phyloP scores from a whole-genome alignment of 2,797 vertebrate species.

The Linurgus olivaceus region DNA sequence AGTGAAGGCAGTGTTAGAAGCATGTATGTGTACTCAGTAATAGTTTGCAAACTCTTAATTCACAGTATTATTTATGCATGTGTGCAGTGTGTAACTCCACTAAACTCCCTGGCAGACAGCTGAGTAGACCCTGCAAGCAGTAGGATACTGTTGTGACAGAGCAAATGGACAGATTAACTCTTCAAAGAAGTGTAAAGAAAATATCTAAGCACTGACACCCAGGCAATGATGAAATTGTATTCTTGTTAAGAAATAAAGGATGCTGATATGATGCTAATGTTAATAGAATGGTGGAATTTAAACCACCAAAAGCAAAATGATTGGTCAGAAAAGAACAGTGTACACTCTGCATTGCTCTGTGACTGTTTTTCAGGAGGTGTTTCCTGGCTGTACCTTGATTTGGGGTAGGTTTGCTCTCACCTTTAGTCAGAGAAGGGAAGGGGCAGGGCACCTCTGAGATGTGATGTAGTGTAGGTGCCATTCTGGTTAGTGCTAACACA shows the following conservation, averaged over 20 bases:
- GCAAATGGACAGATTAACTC: not conserved
- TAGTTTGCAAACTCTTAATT: not conserved
- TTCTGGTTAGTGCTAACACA: not conserved
- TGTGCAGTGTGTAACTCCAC: not conserved
- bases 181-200: constrained; percentile 9
- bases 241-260: not conserved
- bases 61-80: not conserved
- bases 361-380: not conserved
- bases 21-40: not conserved
- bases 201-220: not conserved
- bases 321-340: not conserved
- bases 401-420: not conserved
- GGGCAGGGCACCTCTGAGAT: not conserved
- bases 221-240: not conserved
- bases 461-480: not conserved
- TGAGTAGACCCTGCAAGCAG: not conserved
- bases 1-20: not conserved
- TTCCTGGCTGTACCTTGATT: not conserved
- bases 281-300: not conserved
- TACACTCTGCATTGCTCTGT: fast-evolving
- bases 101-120: not conserved
- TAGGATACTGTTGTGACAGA: not conserved
- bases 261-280: not conserved
- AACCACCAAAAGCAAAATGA: not conserved
- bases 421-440: not conserved